A percentile compares a stretch with the other conserved stretches of the same genome.
Conservation (phyloP, 2,113 vertebrate species). For the Ornithorhynchus anatinus region DNA sequence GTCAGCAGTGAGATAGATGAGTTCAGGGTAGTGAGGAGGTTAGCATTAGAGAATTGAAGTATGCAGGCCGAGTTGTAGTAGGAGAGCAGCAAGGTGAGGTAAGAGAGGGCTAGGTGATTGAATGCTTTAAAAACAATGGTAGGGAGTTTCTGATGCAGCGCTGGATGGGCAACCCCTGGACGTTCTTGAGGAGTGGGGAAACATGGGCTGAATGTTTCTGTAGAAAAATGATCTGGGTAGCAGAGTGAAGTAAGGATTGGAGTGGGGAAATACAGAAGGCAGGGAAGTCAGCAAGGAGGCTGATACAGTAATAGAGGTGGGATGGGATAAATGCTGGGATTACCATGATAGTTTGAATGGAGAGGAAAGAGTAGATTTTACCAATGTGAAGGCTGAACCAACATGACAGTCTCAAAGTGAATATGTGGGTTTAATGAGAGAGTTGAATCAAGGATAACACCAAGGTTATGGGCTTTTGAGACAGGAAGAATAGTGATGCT, state of each 20-base stretch:
- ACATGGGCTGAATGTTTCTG: neutral
- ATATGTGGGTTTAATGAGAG: neutral
- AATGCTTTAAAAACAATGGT: neutral
- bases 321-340: too few species aligned
- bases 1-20: too few species aligned
- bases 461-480: neutral
- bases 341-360: neutral
- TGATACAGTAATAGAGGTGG: neutral
- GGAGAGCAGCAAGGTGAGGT: neutral
- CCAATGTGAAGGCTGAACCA: neutral
- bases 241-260: neutral
- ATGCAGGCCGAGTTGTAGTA: too few species aligned
- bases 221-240: neutral
- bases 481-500: neutral
- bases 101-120: neutral
- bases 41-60: too few species aligned
- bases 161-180: neutral
- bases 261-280: neutral
- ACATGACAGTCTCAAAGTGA: too few species aligned
- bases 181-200: neutral
- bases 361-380: neutral
- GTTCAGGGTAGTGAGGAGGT: too few species aligned
- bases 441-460: neutral
- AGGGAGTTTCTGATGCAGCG: neutral
- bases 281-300: neutral